phyloP scores from a whole-genome alignment of 1,140 invertebrate genomes.

The Drosophila quadrilineata region DNA sequence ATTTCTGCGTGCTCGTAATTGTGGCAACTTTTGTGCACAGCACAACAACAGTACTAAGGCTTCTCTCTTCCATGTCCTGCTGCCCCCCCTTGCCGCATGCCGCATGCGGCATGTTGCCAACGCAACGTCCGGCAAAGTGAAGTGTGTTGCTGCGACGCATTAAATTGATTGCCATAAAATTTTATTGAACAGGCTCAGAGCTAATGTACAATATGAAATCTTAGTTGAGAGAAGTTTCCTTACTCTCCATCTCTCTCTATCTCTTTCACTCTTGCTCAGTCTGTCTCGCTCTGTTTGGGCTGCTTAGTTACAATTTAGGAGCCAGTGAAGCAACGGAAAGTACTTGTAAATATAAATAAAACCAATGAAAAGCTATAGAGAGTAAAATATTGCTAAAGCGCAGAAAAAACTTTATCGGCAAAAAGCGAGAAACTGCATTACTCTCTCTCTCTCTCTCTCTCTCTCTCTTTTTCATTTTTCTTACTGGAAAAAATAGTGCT shows the following conservation, averaged over 20 bases:
- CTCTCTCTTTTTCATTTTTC: too few species aligned
- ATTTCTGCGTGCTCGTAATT: conserved; percentile 60
- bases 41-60: conserved; percentile 44
- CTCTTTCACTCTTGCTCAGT: not conserved
- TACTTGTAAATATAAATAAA: conserved; percentile 44
- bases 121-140: conserved; percentile 44
- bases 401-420: conserved; percentile 7
- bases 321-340: conserved; percentile 40
- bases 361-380: conserved; percentile 42
- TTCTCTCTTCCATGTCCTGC: conserved; percentile 12
- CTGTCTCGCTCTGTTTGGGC: too few species aligned
- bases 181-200: conserved; percentile 42
- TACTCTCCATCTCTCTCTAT: not conserved
- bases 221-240: conserved; percentile 23
- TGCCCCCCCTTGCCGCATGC: not conserved
- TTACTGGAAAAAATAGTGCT: too few species aligned
- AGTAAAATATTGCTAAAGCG: conserved; percentile 42
- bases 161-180: conserved; percentile 75
- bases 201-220: conserved; percentile 37
- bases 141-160: conserved; percentile 67
- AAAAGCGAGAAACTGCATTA: not conserved
- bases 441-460: too few species aligned
- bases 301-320: not conserved
- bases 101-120: conserved; percentile 28
- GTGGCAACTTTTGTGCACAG: conserved; percentile 49